A percentile compares a stretch with the other conserved stretches of the same genome.
Conservation (phyloP, 2,888 invertebrate genomes). For the Achlya flavicornis region DNA sequence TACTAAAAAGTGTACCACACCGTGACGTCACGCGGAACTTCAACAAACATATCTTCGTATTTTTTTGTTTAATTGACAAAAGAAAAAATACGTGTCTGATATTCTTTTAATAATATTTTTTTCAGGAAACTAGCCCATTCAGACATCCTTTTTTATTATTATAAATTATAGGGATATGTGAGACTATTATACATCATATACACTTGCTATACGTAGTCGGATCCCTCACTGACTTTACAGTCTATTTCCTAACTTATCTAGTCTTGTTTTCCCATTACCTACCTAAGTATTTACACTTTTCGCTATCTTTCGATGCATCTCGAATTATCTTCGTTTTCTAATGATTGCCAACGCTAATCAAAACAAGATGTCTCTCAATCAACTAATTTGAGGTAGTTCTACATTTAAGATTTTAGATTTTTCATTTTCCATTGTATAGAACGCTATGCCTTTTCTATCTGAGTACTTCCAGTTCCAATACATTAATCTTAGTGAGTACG, state of each 20-base stretch:
- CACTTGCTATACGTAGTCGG: no score
- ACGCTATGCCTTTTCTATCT: conserved; percentile 17
- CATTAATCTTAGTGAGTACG: conserved; percentile 21
- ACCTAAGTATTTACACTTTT: not conserved
- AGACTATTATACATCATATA: no score
- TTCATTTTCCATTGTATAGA: conserved; percentile 17
- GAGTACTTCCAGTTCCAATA: conserved; percentile 27
- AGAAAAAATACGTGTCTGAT: no score
- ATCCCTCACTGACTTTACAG: not conserved
- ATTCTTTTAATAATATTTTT: no score
- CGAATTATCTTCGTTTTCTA: not conserved
- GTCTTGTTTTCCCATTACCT: not conserved
- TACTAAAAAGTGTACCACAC: no score
- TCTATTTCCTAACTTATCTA: not conserved
- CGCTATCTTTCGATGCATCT: not conserved
- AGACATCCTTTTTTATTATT: no score
- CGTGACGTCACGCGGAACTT: no score
- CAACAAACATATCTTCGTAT: no score
- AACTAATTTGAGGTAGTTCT: conserved; percentile 25
- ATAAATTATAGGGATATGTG: no score
- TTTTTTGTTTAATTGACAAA: no score
- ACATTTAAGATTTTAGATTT: conserved; percentile 7
- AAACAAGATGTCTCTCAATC: not conserved
- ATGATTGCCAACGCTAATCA: not conserved
- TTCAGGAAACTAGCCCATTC: no score